These are phyloP conservation scores for Lordiphosa fenestrarum DNA, from an alignment of 2,888 invertebrate species.

Conservation along the genomic window DNA sequence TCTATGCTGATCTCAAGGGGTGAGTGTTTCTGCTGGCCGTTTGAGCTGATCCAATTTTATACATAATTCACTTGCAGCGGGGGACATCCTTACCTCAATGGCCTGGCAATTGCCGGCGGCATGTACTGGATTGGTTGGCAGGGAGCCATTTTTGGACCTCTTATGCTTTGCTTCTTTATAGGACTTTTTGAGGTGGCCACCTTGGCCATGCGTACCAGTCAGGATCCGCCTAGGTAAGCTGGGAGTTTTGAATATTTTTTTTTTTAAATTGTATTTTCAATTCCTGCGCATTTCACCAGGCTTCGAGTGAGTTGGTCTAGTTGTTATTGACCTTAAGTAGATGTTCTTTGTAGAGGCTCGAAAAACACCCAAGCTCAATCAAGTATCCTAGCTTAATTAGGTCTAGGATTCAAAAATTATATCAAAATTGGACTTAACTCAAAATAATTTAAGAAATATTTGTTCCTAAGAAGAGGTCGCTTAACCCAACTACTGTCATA, in stretches of 20 bases:
- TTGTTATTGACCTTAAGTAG: constrained; percentile 7
- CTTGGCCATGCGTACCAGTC: constrained; percentile 82
- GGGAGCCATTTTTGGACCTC: constrained; percentile 97
- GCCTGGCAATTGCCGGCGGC: constrained; percentile 97
- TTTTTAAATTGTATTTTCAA: constrained; percentile 42
- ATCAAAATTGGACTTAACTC: too few relatives aligned
- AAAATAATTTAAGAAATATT: too few relatives aligned
- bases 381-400: too few relatives aligned
- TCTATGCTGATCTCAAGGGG: constrained; percentile 99
- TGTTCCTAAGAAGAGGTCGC: too few relatives aligned
- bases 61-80: constrained; percentile 82
- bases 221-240: constrained; percentile 75
- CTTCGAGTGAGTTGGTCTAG: constrained; percentile 48
- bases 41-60: constrained; percentile 2
- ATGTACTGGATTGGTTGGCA: constrained; percentile 98
- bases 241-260: constrained; percentile 2
- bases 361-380: too few relatives aligned
- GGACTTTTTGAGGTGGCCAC: constrained; percentile 93
- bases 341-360: neutral
- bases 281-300: constrained; percentile 39
- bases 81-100: constrained; percentile 98
- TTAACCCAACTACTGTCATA: too few relatives aligned
- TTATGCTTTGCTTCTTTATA: constrained; percentile 95
- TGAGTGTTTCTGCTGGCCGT: constrained; percentile 73
- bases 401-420: too few relatives aligned